Conservation (phyloP, 2,888 invertebrate genomes). For the Acronicta leporina region DNA sequence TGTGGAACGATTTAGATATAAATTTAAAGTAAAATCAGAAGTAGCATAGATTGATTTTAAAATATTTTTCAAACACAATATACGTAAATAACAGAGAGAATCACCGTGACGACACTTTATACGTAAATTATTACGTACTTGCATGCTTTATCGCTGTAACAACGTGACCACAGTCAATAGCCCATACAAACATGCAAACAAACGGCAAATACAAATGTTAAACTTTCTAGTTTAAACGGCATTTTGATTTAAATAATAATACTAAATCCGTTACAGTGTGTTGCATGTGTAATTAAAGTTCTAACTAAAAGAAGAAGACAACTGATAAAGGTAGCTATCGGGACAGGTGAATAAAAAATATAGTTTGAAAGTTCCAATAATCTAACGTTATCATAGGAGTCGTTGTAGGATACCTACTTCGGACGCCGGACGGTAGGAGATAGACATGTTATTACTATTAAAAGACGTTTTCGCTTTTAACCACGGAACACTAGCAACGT, state of each 20-base stretch:
- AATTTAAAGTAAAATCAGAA: too few relatives aligned
- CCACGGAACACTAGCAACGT: slow-evolving; percentile 13
- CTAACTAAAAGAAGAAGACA: too few relatives aligned
- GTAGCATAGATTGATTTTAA: too few relatives aligned
- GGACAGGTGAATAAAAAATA: too few relatives aligned
- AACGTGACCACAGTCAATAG: slow-evolving; percentile 40
- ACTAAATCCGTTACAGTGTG: neutral
- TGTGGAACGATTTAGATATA: too few relatives aligned
- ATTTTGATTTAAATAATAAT: slow-evolving; percentile 27
- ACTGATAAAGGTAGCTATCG: too few relatives aligned
- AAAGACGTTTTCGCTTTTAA: neutral
- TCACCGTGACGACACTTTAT: slow-evolving; percentile 28
- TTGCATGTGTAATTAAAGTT: neutral
- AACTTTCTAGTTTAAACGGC: slow-evolving; percentile 36
- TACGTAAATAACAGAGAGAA: neutral
- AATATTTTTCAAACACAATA: too few relatives aligned
- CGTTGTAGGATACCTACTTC: neutral
- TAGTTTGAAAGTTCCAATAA: too few relatives aligned
- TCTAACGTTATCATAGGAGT: too few relatives aligned
- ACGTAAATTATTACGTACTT: slow-evolving; percentile 26
- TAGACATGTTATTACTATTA: neutral
- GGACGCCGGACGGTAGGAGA: too few relatives aligned
- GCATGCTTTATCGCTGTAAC: slow-evolving; percentile 24
- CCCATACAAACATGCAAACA: slow-evolving; percentile 39
- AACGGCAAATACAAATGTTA: slow-evolving; percentile 22